These are phyloP conservation scores for Sebastes trivittatus DNA, from an alignment of 2,797 vertebrate species.

Conservation along the genomic window DNA sequence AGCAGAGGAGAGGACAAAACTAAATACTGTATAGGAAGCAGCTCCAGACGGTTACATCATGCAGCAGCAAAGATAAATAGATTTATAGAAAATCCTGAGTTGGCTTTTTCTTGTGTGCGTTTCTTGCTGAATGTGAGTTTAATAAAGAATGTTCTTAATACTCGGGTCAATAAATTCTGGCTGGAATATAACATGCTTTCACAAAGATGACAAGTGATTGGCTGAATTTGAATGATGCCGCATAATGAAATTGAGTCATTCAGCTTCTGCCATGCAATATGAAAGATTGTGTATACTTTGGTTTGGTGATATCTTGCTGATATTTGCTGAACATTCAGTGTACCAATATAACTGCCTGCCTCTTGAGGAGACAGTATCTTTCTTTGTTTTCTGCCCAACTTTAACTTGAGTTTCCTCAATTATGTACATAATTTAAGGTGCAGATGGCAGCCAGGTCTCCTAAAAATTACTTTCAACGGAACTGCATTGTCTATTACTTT, in stretches of 20 bases:
- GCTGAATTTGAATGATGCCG: conserved; percentile 9
- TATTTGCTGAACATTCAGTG: conserved; percentile 19
- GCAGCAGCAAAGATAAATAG: conserved; percentile 10
- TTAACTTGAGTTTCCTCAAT: neutral
- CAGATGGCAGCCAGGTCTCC: neutral
- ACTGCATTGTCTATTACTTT: too few relatives aligned
- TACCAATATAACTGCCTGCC: neutral
- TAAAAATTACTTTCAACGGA: neutral
- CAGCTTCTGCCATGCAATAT: neutral
- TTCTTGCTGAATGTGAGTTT: conserved; percentile 27
- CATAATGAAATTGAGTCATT: neutral
- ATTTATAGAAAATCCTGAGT: conserved; percentile 31
- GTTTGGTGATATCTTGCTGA: neutral
- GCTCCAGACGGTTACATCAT: neutral
- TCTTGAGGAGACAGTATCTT: neutral
- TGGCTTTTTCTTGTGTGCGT: conserved; percentile 7
- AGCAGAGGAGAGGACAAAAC: neutral
- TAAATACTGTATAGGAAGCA: neutral
- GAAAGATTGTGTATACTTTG: neutral
- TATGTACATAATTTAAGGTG: neutral
- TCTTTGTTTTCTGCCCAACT: conserved; percentile 2
- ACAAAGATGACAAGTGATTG: conserved; percentile 19
- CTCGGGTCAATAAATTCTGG: conserved; percentile 1
- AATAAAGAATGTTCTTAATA: conserved; percentile 26
- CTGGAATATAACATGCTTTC: conserved; percentile 2